phyloP scores from a whole-genome alignment of 2,888 invertebrate genomes.

The Drosophila percnosoma region DNA sequence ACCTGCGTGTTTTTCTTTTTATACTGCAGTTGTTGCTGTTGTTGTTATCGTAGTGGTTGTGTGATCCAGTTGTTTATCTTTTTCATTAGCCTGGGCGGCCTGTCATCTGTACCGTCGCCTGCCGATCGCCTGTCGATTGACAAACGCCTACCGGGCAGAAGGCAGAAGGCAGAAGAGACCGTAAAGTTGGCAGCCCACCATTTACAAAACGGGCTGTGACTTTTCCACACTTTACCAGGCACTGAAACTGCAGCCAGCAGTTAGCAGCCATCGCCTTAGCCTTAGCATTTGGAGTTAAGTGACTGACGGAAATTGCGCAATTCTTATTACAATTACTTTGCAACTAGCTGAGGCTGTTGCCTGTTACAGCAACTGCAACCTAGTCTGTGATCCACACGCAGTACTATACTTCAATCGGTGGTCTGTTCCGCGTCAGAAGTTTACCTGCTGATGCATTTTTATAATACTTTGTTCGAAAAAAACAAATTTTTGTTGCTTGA shows the following conservation, averaged over 20 bases:
- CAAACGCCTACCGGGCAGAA: slow-evolving; percentile 56
- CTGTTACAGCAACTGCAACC: slow-evolving; percentile 24
- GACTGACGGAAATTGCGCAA: slow-evolving; percentile 78
- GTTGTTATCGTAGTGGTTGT: slow-evolving; percentile 34
- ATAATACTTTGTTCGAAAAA: slow-evolving; percentile 51
- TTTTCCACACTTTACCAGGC: slow-evolving; percentile 71
- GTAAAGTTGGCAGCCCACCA: slow-evolving; percentile 28
- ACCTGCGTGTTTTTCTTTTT: slow-evolving; percentile 27
- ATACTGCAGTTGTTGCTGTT: slow-evolving; percentile 13
- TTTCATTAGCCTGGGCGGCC: slow-evolving; percentile 76
- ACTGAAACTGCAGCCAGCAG: slow-evolving; percentile 19
- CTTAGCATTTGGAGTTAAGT: slow-evolving; percentile 52
- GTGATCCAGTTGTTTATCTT: slow-evolving; percentile 77
- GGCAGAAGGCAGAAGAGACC: slow-evolving; percentile 29
- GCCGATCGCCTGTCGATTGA: slow-evolving; percentile 68
- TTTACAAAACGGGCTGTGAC: slow-evolving; percentile 67
- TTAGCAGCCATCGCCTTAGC: slow-evolving; percentile 31
- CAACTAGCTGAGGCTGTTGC: slow-evolving; percentile 47
- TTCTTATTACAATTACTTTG: slow-evolving; percentile 75
- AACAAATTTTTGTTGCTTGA: slow-evolving; percentile 24
- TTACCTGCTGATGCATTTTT: slow-evolving; percentile 59
- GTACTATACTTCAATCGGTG: slow-evolving; percentile 13
- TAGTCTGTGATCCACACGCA: slow-evolving; percentile 27
- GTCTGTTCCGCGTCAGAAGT: slow-evolving; percentile 18
- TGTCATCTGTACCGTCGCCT: slow-evolving; percentile 76